A percentile compares a stretch with the other conserved stretches of the same genome.
These are phyloP conservation scores for Troides aeacus DNA, from an alignment of 2,888 invertebrate species.

Conservation along the genomic window DNA sequence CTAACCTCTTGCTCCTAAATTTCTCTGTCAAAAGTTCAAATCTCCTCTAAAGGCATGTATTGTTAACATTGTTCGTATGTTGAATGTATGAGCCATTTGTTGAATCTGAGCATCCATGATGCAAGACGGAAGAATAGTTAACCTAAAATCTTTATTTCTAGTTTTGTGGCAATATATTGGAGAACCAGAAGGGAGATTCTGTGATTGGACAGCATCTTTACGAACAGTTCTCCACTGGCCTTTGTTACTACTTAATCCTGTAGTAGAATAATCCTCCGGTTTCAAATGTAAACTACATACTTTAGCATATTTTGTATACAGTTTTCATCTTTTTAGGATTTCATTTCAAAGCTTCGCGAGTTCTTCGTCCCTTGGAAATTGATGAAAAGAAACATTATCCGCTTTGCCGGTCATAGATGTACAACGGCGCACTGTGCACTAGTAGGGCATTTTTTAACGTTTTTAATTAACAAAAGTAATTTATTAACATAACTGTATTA, in stretches of 20 bases:
- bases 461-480: conserved; percentile 1
- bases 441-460: conserved; percentile 64
- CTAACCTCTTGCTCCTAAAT: no score
- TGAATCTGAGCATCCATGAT: conserved; percentile 56
- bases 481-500: conserved; percentile 5
- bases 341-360: conserved; percentile 71
- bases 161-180: conserved; percentile 47
- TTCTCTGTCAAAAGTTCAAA: background rate
- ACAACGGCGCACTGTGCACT: conserved; percentile 75
- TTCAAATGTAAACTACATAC: conserved; percentile 74
- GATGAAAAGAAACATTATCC: conserved; percentile 74
- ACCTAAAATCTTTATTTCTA: conserved; percentile 44
- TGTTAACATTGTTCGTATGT: conserved; percentile 69
- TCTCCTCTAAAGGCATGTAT: conserved; percentile 59
- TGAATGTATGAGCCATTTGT: conserved; percentile 69
- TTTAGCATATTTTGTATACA: conserved; percentile 76
- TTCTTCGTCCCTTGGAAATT: conserved; percentile 69
- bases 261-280: conserved; percentile 68
- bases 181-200: conserved; percentile 63
- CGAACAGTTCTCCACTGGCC: conserved; percentile 72
- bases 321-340: conserved; percentile 71
- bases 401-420: conserved; percentile 76
- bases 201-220: conserved; percentile 72
- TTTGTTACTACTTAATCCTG: conserved; percentile 71
- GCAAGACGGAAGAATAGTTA: conserved; percentile 42